Evolutionary conservation across 1,140 invertebrate species (phyloP).

Genomic region (Hermetia illucens): DNA sequence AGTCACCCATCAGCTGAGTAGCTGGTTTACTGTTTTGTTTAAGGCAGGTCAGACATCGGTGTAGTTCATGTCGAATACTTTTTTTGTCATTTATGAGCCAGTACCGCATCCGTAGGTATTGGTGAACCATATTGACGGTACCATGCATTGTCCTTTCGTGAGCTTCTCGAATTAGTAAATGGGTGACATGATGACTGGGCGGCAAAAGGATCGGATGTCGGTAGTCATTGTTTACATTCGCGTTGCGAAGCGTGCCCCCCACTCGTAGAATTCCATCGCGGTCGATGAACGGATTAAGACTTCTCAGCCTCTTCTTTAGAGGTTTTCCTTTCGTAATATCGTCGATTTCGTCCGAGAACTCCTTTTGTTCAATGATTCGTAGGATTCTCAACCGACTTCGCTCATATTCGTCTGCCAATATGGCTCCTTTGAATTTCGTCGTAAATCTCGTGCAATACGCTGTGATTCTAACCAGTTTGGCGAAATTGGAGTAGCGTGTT

Average conservation of each 20-base stretch:
- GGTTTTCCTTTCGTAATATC: no score
- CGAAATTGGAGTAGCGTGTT: no score
- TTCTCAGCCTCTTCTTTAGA: no score
- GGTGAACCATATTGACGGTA: constrained; percentile 7
- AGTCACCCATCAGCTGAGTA: constrained; percentile 19
- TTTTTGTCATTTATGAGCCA: constrained; percentile 17
- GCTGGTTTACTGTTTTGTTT: constrained; percentile 4
- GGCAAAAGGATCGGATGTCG: constrained; percentile 12
- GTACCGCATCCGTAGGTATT: constrained; percentile 8
- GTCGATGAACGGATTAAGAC: constrained; percentile 12
- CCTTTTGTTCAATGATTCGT: no score
- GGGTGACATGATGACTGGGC: constrained; percentile 7
- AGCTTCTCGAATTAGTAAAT: constrained; percentile 13
- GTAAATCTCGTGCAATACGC: no score
- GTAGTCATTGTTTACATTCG: constrained; percentile 4
- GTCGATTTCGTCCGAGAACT: no score
- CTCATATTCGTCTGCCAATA: no score
- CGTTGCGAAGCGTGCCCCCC: constrained; percentile 11
- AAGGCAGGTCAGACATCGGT: constrained; percentile 13
- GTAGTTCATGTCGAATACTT: constrained; percentile 8
- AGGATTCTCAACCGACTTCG: no score
- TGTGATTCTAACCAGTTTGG: no score
- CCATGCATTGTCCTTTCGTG: constrained; percentile 14
- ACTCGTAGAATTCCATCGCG: constrained; percentile 12
- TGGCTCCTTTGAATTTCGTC: no score